Evolutionary conservation across 2,888 invertebrate species (phyloP), one percentile per base, ranked within the genome.

Genomic region (Villa cingulata): DNA sequence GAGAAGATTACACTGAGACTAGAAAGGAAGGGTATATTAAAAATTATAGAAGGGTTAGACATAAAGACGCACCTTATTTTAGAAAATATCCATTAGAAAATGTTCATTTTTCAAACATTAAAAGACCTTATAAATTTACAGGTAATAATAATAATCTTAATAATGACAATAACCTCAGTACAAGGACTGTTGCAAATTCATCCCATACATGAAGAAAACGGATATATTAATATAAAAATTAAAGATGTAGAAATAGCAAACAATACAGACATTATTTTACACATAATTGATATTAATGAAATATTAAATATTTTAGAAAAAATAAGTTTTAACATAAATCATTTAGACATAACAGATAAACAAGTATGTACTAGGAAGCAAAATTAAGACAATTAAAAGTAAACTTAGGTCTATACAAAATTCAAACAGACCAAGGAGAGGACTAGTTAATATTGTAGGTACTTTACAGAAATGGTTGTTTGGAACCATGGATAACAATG

Each of bases 111-210:
- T 34, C 27, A 34, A 48, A 48, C 32, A 44, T 48, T 37, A 44
- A 48, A 48, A 15, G 45, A 49, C 49, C 45, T 9, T 39, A 38
- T 32, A 49, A 49, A 38, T 45, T 42, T 43, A 34, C 42, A 45
- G 45, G 15, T 36, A 19, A 40, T 39, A 29, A 19, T 41, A n/a
- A n/a, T n/a, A n/a, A n/a, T n/a, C 7, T 19, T 45, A 23, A 23
- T 23, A 41, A 41, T 41, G 23, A 20, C 3, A 18, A 17, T n/a
- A 6, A 4, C 16, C 6, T 5, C 36, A 16, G 36, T 16, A 16
- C 36, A 36, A 36, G 16, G 16, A 9, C 16, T 36, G 7, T 36
- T 36, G 16, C 16, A 36, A 9, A 16, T 36, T 16, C 36, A 36
- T 36, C 36, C 36, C n/a, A 36, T 36, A 36, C n/a, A 36, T 16